A percentile compares a stretch with the other conserved stretches of the same genome.
phyloP scores from a whole-genome alignment of 2,797 vertebrate genomes.

The Alca torda region DNA sequence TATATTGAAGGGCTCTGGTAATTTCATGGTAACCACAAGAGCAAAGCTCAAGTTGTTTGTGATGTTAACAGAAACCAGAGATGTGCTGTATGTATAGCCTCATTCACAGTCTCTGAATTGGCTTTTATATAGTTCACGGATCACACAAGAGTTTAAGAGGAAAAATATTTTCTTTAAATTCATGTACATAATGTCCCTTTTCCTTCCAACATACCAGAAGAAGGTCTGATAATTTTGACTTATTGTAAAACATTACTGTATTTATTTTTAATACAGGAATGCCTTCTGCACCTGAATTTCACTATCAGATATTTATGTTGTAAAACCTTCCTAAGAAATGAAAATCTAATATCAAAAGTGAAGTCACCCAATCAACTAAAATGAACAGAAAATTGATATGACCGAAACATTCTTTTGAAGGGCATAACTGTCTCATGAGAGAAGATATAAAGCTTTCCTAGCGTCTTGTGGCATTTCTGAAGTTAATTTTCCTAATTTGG shows the following conservation, averaged over 20 bases:
- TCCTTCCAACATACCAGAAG: slow-evolving; percentile 57
- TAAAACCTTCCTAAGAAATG: slow-evolving; percentile 10
- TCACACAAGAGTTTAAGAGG: slow-evolving; percentile 71
- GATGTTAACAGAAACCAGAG: slow-evolving; percentile 77
- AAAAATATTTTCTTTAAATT: slow-evolving; percentile 72
- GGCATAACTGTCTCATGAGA: not conserved
- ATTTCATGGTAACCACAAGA: slow-evolving; percentile 72
- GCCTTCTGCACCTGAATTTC: slow-evolving; percentile 6
- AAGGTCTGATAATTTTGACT: slow-evolving; percentile 49
- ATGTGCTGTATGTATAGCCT: slow-evolving; percentile 65
- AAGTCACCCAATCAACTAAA: not conserved
- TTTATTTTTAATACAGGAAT: slow-evolving; percentile 46
- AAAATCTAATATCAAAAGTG: not conserved
- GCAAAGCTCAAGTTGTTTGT: slow-evolving; percentile 69
- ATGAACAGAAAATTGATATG: not conserved
- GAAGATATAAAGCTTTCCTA: not conserved
- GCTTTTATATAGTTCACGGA: slow-evolving; percentile 68
- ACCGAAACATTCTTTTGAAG: not conserved
- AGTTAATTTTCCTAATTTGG: not conserved
- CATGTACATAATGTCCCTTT: slow-evolving; percentile 58
- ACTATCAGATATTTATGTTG: not conserved
- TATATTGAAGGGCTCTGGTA: slow-evolving; percentile 65
- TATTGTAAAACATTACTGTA: slow-evolving; percentile 55
- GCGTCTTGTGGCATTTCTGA: not conserved
- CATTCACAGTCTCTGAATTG: slow-evolving; percentile 72